Conservation (phyloP, 2,888 invertebrate species). For the Brachyopa scutellaris region DNA sequence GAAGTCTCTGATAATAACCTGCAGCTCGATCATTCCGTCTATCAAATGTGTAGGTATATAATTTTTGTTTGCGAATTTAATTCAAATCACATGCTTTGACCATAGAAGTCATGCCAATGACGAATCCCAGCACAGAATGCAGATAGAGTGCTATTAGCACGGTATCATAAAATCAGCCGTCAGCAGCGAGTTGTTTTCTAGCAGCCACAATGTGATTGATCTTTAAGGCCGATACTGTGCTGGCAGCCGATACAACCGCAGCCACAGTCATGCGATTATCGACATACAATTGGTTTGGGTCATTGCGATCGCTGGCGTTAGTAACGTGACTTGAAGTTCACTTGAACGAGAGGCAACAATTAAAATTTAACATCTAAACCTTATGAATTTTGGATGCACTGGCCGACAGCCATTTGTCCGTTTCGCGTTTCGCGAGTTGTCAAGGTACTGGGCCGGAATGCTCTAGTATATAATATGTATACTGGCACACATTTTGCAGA, state of each 20-base stretch:
- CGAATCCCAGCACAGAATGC: constrained; percentile 42
- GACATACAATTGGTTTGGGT: constrained; percentile 37
- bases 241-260: not conserved
- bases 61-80: constrained; percentile 42
- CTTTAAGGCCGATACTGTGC: constrained; percentile 51
- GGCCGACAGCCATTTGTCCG: not conserved
- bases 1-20: not conserved
- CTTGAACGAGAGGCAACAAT: constrained; percentile 16
- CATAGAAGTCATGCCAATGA: constrained; percentile 12
- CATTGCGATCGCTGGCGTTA: constrained; percentile 26
- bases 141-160: constrained; percentile 40
- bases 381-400: not conserved
- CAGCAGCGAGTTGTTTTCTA: not conserved
- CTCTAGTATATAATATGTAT: not conserved
- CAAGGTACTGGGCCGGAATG: not conserved
- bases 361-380: no score
- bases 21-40: constrained; percentile 15
- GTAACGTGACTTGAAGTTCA: constrained; percentile 36
- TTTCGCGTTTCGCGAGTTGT: not conserved
- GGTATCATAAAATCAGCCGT: constrained; percentile 19
- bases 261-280: constrained; percentile 39
- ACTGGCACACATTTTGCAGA: not conserved
- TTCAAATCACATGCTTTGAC: constrained; percentile 59
- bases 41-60: constrained; percentile 1
- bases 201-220: constrained; percentile 38